Base-by-base conservation (phyloP, 1,140 invertebrate species). In the Rhopalosiphum padi region DNA sequence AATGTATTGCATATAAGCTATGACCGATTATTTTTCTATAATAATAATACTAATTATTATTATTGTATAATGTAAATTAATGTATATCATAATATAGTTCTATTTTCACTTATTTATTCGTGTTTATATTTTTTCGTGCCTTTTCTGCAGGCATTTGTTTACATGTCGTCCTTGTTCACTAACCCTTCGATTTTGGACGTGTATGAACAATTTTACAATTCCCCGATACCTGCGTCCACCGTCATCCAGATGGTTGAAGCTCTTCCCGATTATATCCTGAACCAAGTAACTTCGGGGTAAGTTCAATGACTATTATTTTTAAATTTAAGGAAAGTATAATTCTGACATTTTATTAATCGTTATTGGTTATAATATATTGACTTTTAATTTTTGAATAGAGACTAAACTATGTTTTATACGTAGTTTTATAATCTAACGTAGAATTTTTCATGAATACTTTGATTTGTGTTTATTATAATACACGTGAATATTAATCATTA, bases 121-220 rank as follows among this genome's bases (percentile, higher is more conserved):
- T 83, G 5, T 37, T 41, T 23, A 21, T 85, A 4, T 11, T 41
- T 41, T 41, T 86, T 46, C 8, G 0, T 1, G 2, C 35, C n/a
- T 30, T 82, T 48, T n/a, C 15, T 77, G 21, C 25, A 92, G 91
- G 91, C 91, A 7, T 92, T 92, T n/a, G 35, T 92, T 7, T 48
- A 92, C 46, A 0, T 92, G n/a, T 92, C 91, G n/a, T 92, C 91
- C 46, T 5, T 53, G 7, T 92, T 92, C 35, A 21, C 91, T 0
- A 82, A 53, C 11, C 91, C 68, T 6, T 46, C 68, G 2, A 6
- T 85, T 8, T 82, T 41, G n/a, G 46, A 92, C n/a, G 46, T 92
- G 18, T 82, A 92, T n/a, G 91, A 92, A 53, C 91, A 92, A 37
- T 92, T 92, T 51, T 92, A 92, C 48, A 85, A 82, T 7, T 92